phyloP scores from a whole-genome alignment of 2,113 vertebrate species.

The human (Homo sapiens) region GRCh38 chr21:37358501-37359000 shows the following conservation, averaged over 20 bases:
- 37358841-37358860: neutral
- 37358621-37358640: conserved; percentile 23
- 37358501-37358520: neutral
- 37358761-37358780: neutral
- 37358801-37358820: neutral
- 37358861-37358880: accelerated
- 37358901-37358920: neutral
- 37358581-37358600: neutral
- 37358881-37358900: neutral
- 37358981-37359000: neutral
- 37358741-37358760: no score
- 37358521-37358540: conserved; percentile 22
- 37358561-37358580: conserved; percentile 61
- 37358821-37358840: neutral
- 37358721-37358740: neutral
- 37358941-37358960: neutral
- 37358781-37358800: neutral
- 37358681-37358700: neutral
- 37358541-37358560: conserved; percentile 29
- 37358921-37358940: accelerated
- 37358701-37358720: neutral
- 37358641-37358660: neutral
- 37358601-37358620: conserved; percentile 19
- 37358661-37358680: neutral
- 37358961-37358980: accelerated